Evolutionary conservation across 2,888 invertebrate genomes (phyloP), one percentile per base, ranked within the genome.

Genomic region (Melieria omissa): DNA sequence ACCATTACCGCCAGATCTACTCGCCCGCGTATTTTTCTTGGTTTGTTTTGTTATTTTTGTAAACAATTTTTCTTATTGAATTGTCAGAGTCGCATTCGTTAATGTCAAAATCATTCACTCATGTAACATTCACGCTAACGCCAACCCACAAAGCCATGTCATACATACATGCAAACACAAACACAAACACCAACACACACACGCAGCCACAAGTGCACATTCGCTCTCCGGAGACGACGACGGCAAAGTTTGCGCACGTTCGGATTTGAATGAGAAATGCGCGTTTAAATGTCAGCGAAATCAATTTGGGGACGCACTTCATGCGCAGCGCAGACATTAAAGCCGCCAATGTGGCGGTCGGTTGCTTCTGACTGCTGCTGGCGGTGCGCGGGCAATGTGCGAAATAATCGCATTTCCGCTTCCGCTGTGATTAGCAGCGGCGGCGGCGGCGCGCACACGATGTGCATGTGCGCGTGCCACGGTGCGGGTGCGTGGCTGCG

Each of bases 351-450:
- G 57, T 47, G 52, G 4, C 49, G 14, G 55, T 60, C 29, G 9
- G 41, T n/a, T 29, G 14, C 7, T 52, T 6, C 41, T 60, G 54
- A 46, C 45, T 29, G n/a, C 9, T 14, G n/a, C 54, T 55, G 52
- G 46, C 47, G 58, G 29, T 44, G 42, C 49, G 60, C 60, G 42
- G 49, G 67, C 62, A 63, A 71, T 71, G 73, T 75, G 77, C 76
- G 77, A 82, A 71, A 78, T 82, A 82, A 82, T 82, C 81, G 79
- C 78, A 82, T 81, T 82, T 81, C 82, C 81, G 80, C 78, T 82
- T 80, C 77, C 80, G 77, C 76, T 78, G 81, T 80, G 81, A 81
- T 82, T 81, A 82, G 81, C 80, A 46, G 44, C 54, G 49, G 54
- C 29, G 70, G 42, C 55, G 5, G 54, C 12, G 8, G 58, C 45